Evolutionary conservation across 2,113 vertebrate species (phyloP).

Genomic region (Triplophysa tibetana): DNA sequence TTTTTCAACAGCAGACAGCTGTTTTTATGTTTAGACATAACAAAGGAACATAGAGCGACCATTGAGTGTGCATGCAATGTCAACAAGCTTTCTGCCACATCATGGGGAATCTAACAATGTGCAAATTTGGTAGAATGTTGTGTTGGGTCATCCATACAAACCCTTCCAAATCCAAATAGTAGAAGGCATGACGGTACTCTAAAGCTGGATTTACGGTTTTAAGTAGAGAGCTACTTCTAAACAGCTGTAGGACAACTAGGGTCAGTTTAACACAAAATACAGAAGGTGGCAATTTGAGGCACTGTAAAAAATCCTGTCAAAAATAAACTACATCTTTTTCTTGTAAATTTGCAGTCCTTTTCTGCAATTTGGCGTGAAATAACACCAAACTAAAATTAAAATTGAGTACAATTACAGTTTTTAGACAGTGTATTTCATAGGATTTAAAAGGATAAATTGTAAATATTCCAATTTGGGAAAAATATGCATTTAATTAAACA

Average conservation of each 20-base stretch:
- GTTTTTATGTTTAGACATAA: slow-evolving; percentile 56
- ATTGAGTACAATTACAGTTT: neutral
- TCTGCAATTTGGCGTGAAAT: too few relatives aligned
- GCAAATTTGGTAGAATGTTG: slow-evolving; percentile 4
- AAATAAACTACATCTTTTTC: too few relatives aligned
- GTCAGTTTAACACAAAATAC: neutral
- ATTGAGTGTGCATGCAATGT: slow-evolving; percentile 44
- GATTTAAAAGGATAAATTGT: neutral
- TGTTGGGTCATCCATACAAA: slow-evolving; percentile 8
- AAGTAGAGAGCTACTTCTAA: neutral
- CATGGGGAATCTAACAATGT: neutral
- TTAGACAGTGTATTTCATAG: too few relatives aligned
- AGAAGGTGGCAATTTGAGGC: neutral
- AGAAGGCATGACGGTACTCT: neutral
- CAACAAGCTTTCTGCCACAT: slow-evolving; percentile 56
- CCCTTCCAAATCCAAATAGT: slow-evolving; percentile 20
- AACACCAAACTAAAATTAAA: neutral
- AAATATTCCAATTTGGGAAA: too few relatives aligned
- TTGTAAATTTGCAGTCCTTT: too few relatives aligned
- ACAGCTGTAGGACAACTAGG: neutral
- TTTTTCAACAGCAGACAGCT: slow-evolving; percentile 38
- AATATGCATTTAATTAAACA: too few relatives aligned
- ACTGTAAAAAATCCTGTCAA: too few relatives aligned
- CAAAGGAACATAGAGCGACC: slow-evolving; percentile 40
- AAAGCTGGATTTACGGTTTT: neutral